phyloP scores from a whole-genome alignment of 2,888 invertebrate genomes.

The Calameuta idolon region DNA sequence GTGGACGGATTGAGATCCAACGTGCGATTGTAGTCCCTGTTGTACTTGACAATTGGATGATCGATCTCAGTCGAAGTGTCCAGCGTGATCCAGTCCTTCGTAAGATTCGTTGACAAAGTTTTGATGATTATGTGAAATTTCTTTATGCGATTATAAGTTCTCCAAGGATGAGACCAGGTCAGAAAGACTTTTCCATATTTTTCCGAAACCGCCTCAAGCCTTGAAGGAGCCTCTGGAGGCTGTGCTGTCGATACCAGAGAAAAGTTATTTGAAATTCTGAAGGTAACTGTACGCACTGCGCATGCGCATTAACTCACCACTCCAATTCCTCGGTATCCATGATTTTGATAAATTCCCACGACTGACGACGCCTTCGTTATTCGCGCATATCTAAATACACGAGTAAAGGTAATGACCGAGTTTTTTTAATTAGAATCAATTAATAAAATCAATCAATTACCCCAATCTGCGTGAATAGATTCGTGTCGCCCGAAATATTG shows the following conservation, averaged over 20 bases:
- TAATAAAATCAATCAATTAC: too few relatives aligned
- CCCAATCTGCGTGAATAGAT: too few relatives aligned
- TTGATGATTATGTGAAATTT: conserved; percentile 29
- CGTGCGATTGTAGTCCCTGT: conserved; percentile 21
- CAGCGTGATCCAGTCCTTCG: not conserved
- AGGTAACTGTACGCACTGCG: too few relatives aligned
- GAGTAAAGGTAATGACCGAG: too few relatives aligned
- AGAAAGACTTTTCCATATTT: conserved; percentile 24
- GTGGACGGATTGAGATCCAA: conserved; percentile 39
- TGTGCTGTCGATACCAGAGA: too few relatives aligned
- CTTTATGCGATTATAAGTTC: conserved; percentile 29
- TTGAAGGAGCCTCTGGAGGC: conserved; percentile 23
- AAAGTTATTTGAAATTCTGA: too few relatives aligned
- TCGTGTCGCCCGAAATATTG: not conserved
- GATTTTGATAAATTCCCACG: not conserved
- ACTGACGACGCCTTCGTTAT: conserved; percentile 35
- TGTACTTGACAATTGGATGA: conserved; percentile 20
- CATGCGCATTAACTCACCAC: too few relatives aligned
- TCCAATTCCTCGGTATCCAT: too few relatives aligned
- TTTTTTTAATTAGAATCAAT: too few relatives aligned
- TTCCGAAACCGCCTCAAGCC: not conserved
- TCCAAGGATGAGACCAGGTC: conserved; percentile 43
- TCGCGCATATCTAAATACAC: conserved; percentile 33
- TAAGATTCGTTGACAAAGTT: conserved; percentile 23
- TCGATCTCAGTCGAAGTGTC: not conserved